Evolutionary conservation across 2,113 vertebrate species (phyloP).

Genomic region (Rhinogobius similis): DNA sequence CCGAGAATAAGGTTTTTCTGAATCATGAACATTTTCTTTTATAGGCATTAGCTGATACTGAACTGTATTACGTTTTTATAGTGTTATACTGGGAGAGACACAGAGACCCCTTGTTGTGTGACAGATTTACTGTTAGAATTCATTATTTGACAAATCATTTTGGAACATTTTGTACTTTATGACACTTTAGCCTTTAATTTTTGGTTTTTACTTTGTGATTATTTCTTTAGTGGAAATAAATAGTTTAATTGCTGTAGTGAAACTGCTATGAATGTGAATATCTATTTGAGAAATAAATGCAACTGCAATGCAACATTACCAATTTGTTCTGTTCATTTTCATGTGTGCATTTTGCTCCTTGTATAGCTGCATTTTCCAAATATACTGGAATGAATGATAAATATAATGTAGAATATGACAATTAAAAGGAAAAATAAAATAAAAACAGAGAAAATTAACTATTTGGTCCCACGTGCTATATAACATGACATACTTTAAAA

Average conservation of each 20-base stretch:
- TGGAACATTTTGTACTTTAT: constrained; percentile 27
- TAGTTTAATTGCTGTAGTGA: constrained; percentile 76
- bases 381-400: too few relatives aligned
- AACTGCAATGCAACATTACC: constrained; percentile 79
- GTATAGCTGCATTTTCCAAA: too few relatives aligned
- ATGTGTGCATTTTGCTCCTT: constrained; percentile 1
- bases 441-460: too few relatives aligned
- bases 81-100: constrained; percentile 42
- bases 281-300: constrained; percentile 80
- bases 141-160: constrained; percentile 40
- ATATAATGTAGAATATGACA: too few relatives aligned
- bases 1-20: constrained; percentile 27
- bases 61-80: constrained; percentile 36
- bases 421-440: too few relatives aligned
- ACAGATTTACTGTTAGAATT: constrained; percentile 15
- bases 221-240: constrained; percentile 57
- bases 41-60: constrained; percentile 39
- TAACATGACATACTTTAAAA: not conserved
- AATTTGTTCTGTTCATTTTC: constrained; percentile 12
- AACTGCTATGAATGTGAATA: constrained; percentile 80
- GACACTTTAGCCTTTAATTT: constrained; percentile 22
- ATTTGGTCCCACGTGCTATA: too few relatives aligned
- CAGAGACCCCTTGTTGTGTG: not conserved
- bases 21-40: not conserved
- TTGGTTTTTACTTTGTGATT: constrained; percentile 47